phyloP scores from a whole-genome alignment of 2,113 vertebrate genomes.

The Charadrius vociferus region DNA sequence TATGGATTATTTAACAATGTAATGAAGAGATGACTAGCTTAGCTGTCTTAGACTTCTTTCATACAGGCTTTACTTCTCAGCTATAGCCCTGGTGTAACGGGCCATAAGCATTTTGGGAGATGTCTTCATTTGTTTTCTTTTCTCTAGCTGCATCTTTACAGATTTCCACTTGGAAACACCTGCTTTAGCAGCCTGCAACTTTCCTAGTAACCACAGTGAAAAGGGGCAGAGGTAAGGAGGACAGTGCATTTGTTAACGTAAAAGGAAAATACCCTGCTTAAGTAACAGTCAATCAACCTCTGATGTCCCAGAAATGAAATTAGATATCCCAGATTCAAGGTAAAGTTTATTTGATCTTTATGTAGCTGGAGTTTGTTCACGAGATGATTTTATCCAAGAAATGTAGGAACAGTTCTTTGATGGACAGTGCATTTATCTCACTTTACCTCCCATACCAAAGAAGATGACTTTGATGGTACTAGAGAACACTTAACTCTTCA shows the following conservation, averaged over 20 bases:
- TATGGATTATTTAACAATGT: not conserved
- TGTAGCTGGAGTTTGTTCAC: constrained; percentile 70
- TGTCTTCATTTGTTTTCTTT: not conserved
- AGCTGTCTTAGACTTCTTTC: not conserved
- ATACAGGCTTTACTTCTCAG: not conserved
- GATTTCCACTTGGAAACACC: not conserved
- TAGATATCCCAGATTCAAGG: not conserved
- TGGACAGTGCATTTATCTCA: constrained; percentile 64
- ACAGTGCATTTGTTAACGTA: not conserved
- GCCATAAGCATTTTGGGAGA: not conserved
- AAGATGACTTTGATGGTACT: constrained; percentile 66
- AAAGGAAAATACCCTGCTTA: constrained; percentile 8
- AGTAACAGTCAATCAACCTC: not conserved
- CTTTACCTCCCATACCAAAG: constrained; percentile 66
- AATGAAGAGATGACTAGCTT: not conserved
- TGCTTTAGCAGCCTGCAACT: not conserved
- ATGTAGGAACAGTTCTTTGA: constrained; percentile 68
- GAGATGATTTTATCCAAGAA: constrained; percentile 73
- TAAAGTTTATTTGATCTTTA: constrained; percentile 7
- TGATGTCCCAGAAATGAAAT: constrained; percentile 18
- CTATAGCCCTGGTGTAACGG: not conserved
- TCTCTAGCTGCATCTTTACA: not conserved
- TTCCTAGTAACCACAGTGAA: not conserved
- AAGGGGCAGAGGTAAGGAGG: not conserved
- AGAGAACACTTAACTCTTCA: constrained; percentile 70